phyloP scores from a whole-genome alignment of 2,797 vertebrate genomes.

The Eulemur rubriventer region DNA sequence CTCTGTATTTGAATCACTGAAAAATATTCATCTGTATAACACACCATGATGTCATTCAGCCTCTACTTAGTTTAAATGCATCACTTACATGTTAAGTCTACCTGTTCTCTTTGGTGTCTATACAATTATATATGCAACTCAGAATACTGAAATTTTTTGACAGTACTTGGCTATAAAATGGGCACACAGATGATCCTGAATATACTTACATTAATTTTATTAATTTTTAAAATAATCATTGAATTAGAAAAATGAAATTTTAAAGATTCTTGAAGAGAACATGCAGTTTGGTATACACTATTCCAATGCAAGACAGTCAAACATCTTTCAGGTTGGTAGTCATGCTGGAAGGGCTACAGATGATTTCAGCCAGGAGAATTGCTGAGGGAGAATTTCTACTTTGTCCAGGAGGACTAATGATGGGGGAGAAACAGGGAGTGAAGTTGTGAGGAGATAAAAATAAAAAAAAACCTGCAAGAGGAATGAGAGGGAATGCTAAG shows the following conservation, averaged over 20 bases:
- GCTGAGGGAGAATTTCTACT: background rate
- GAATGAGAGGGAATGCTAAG: background rate
- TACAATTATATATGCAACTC: background rate
- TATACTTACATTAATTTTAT: background rate
- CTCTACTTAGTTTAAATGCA: background rate
- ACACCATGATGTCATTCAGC: background rate
- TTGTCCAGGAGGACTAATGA: background rate
- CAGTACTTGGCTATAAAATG: background rate
- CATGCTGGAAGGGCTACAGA: background rate
- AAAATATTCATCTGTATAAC: background rate
- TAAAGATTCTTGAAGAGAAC: background rate
- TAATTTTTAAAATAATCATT: conserved; percentile 13
- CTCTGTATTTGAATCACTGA: conserved; percentile 16
- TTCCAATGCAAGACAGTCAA: background rate
- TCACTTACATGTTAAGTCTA: background rate
- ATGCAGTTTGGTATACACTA: background rate
- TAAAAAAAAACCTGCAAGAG: background rate
- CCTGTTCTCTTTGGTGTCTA: background rate
- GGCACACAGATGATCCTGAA: background rate
- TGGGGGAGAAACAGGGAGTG: background rate
- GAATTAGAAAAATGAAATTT: background rate
- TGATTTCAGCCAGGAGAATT: background rate
- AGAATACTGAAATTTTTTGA: background rate
- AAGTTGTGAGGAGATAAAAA: background rate
- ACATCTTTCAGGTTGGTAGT: background rate